Evolutionary conservation across 2,888 invertebrate species (phyloP).

Genomic region (Watsonalla binaria): DNA sequence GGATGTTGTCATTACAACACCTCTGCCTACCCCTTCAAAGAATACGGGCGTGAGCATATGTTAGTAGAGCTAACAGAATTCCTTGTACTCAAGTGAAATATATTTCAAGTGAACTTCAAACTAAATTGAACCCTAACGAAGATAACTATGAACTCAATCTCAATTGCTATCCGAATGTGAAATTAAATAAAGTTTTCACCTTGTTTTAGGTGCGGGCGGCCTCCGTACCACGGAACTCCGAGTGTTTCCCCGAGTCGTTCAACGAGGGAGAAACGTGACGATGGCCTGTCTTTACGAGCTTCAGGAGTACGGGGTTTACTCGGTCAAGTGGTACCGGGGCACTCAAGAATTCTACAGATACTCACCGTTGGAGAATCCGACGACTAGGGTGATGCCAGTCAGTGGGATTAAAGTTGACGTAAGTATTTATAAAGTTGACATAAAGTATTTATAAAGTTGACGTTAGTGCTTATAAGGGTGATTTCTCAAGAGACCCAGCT

Average conservation of each 20-base stretch:
- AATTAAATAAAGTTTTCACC: constrained; percentile 4
- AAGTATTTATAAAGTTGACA: constrained; percentile 63
- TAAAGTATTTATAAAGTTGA: too few relatives aligned
- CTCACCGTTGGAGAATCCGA: constrained; percentile 85
- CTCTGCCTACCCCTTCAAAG: too few relatives aligned
- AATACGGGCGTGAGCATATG: too few relatives aligned
- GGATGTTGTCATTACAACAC: too few relatives aligned
- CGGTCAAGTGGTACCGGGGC: constrained; percentile 92
- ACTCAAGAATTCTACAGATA: constrained; percentile 90
- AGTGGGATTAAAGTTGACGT: constrained; percentile 89
- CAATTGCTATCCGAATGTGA: neutral
- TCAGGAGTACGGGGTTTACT: constrained; percentile 86
- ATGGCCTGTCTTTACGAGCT: constrained; percentile 87
- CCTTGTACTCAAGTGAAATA: too few relatives aligned
- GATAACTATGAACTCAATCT: neutral
- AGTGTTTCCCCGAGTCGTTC: constrained; percentile 84
- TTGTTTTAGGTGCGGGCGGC: constrained; percentile 79
- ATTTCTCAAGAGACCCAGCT: neutral
- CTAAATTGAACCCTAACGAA: neutral
- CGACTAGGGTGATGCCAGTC: constrained; percentile 84
- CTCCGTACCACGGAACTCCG: constrained; percentile 85
- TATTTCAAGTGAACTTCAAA: neutral
- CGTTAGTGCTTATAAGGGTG: neutral
- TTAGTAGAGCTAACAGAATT: too few relatives aligned
- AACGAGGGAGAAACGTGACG: constrained; percentile 83